These are phyloP conservation scores for Mayetiola destructor DNA, from an alignment of 2,888 invertebrate species.

Conservation along the genomic window DNA sequence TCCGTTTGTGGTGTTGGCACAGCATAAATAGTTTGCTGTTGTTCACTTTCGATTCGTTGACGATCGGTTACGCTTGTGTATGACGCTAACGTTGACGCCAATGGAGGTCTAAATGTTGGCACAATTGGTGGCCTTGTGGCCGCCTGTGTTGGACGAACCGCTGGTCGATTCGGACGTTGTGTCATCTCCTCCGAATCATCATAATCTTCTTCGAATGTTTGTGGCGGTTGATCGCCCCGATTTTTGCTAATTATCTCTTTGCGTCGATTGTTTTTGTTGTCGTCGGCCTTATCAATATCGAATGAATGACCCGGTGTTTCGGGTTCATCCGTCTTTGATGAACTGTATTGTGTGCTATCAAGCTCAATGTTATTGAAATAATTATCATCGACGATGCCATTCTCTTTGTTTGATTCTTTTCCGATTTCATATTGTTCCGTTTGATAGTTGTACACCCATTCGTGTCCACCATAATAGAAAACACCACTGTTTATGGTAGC, in stretches of 20 bases:
- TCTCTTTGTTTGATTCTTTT: not conserved
- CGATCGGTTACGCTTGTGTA: slow-evolving; percentile 17
- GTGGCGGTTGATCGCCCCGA: slow-evolving; percentile 34
- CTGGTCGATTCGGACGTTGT: slow-evolving; percentile 22
- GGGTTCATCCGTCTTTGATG: not conserved
- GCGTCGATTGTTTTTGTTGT: slow-evolving; percentile 15
- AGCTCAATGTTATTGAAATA: not conserved
- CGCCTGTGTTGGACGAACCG: slow-evolving; percentile 19
- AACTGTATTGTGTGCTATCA: not conserved
- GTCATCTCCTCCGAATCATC: slow-evolving; percentile 22
- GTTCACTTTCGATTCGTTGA: not conserved
- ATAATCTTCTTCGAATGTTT: slow-evolving; percentile 27
- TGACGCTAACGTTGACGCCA: slow-evolving; percentile 10
- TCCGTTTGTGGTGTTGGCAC: slow-evolving; percentile 16
- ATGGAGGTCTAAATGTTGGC: slow-evolving; percentile 12
- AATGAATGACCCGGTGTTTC: not conserved
- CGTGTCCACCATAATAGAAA: slow-evolving; percentile 13
- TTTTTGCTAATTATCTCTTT: slow-evolving; percentile 26
- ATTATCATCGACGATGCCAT: not conserved
- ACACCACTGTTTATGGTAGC: slow-evolving; percentile 5
- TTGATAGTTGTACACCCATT: slow-evolving; percentile 14
- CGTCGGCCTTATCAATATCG: not conserved
- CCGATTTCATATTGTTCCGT: slow-evolving; percentile 4
- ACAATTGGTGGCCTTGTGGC: not conserved
- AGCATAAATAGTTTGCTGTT: slow-evolving; percentile 11